phyloP scores from a whole-genome alignment of 1,140 invertebrate species.

The Drosophila littoralis region DNA sequence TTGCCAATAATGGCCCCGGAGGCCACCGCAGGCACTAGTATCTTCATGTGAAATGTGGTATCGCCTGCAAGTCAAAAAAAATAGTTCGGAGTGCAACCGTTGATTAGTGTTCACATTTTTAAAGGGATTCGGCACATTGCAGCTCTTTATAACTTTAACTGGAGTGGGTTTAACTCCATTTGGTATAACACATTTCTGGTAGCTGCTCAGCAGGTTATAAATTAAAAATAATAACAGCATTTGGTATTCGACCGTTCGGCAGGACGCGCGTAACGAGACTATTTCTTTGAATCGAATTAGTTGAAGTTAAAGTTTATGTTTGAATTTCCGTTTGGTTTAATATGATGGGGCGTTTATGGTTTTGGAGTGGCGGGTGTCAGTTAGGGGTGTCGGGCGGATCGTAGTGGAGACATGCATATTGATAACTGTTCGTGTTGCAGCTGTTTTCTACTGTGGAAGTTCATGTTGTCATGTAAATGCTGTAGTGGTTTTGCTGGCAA shows the following conservation, averaged over 20 bases:
- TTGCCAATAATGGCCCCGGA: constrained; percentile 99
- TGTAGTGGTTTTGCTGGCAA: constrained; percentile 45
- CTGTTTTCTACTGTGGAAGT: neutral
- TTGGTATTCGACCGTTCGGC: constrained; percentile 26
- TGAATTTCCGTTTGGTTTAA: constrained; percentile 26
- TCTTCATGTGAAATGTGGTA: constrained; percentile 96
- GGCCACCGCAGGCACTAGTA: constrained; percentile 97
- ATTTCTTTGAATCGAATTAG: constrained; percentile 21
- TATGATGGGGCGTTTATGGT: constrained; percentile 42
- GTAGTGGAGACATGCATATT: constrained; percentile 17
- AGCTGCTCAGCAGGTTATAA: constrained; percentile 50
- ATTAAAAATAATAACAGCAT: constrained; percentile 83
- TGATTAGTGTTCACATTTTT: constrained; percentile 43
- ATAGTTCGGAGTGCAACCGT: constrained; percentile 41
- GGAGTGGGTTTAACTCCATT: constrained; percentile 15
- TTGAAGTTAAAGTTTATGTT: constrained; percentile 18
- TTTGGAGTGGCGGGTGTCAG: neutral
- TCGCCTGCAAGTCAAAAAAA: constrained; percentile 86
- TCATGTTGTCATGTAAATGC: constrained; percentile 44
- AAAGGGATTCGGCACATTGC: neutral
- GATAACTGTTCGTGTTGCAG: constrained; percentile 10
- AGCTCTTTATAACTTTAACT: constrained; percentile 14
- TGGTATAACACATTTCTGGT: constrained; percentile 22
- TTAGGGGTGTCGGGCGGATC: neutral
- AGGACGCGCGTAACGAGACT: constrained; percentile 30